These are phyloP conservation scores for Dicyrtomina minuta DNA, from an alignment of 2,888 invertebrate genomes.

Conservation along the genomic window DNA sequence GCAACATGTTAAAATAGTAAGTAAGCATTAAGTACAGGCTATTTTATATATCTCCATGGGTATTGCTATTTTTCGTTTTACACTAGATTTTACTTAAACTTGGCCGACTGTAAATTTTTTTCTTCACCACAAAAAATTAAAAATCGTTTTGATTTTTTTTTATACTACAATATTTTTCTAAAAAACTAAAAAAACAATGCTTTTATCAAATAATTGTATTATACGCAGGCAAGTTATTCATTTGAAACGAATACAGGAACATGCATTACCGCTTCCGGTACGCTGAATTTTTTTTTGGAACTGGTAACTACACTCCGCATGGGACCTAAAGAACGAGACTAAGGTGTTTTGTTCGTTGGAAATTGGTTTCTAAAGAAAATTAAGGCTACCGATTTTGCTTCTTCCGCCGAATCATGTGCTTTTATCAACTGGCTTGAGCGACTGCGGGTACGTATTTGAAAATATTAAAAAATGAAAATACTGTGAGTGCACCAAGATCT, in stretches of 20 bases:
- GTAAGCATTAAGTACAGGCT: too few species aligned
- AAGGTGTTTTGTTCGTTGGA: conserved; percentile 5
- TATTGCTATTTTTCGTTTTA: too few species aligned
- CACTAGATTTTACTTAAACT: too few species aligned
- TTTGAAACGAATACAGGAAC: conserved; percentile 13
- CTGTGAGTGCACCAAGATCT: too few species aligned
- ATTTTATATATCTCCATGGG: too few species aligned
- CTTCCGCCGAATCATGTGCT: neutral
- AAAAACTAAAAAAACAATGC: neutral
- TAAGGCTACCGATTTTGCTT: neutral
- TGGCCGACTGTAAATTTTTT: too few species aligned
- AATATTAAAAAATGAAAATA: too few species aligned
- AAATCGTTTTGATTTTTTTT: too few species aligned
- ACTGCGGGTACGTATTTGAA: conserved; percentile 2
- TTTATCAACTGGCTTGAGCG: conserved; percentile 21
- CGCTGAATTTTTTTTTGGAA: conserved; percentile 10
- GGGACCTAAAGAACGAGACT: conserved; percentile 17
- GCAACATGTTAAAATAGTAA: too few species aligned
- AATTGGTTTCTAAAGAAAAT: conserved; percentile 27
- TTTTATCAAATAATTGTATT: neutral
- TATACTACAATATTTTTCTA: neutral
- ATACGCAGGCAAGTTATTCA: conserved; percentile 1
- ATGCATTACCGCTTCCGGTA: neutral
- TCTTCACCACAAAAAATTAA: too few species aligned
- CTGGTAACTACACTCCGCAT: neutral